phyloP scores from a whole-genome alignment of 2,797 vertebrate species.

The Lemur catta region DNA sequence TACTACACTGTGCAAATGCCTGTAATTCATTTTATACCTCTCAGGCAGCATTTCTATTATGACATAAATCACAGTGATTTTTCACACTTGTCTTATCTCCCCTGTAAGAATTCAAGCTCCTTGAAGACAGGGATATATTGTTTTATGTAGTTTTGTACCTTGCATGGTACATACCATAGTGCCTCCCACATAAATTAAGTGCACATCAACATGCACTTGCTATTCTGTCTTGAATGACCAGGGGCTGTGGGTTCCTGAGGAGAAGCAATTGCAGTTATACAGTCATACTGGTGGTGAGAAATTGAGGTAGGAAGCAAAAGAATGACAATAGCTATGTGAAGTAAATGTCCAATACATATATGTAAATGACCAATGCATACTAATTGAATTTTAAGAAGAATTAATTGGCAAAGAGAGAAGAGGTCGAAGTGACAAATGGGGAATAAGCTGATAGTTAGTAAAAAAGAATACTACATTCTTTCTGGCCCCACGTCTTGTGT shows the following conservation, averaged over 20 bases:
- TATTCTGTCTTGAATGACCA: neutral
- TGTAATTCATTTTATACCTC: slow-evolving; percentile 24
- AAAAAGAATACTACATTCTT: neutral
- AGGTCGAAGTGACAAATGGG: neutral
- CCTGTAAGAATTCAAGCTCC: slow-evolving; percentile 18
- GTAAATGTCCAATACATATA: neutral
- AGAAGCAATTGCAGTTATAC: neutral
- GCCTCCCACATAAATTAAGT: neutral
- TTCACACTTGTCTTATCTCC: neutral
- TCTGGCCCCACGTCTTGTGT: neutral
- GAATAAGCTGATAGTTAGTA: neutral
- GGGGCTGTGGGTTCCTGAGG: neutral
- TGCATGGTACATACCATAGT: neutral
- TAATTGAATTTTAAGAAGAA: neutral
- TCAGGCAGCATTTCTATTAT: neutral
- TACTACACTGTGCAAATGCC: neutral
- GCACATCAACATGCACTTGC: neutral
- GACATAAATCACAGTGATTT: neutral
- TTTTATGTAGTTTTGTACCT: neutral
- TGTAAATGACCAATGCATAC: neutral
- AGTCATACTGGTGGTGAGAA: neutral
- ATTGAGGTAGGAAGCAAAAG: neutral
- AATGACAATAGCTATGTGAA: neutral
- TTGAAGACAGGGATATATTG: slow-evolving; percentile 37
- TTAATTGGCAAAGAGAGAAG: neutral